Base-by-base conservation (phyloP, 2,797 vertebrate species). In the Sebastes miniatus region DNA sequence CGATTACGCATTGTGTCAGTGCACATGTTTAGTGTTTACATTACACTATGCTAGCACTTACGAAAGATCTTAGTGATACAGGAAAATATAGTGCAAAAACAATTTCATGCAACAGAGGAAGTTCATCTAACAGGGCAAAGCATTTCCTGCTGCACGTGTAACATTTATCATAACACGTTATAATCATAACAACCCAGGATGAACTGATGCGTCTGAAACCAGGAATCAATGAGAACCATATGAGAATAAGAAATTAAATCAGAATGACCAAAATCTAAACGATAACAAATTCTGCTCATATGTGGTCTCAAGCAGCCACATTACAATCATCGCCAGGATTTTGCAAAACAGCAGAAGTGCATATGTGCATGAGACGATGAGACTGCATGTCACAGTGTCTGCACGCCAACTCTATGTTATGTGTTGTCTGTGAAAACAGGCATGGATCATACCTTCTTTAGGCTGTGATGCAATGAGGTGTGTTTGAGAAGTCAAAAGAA, bases 391-490 rank as follows among this genome's bases (percentile, higher is more conserved):
- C 22, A 5, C n/a, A 16, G 10, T 18, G 10, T 18, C 6, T 72
- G 32, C 8, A 16, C 3, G 5, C 9, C 6, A 64, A 3, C 20
- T 43, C 16, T 69, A 31, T 69, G 43, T 69, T 47, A n/a, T 59
- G 14, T 67, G n/a, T 59, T 71, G 58, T 67, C 11, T 56, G 22
- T 71, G 18, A 77, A 80, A n/a, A 54, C 67, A 36, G 9, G 5
- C 39, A 31, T 32, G 59, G 36, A 24, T 61, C 25, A 39, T 27
- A 74, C 62, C 18, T 69, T 58, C 32, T 87, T 74, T 69, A 77
- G 32, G 13, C 63, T 79, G 39, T 81, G 75, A 83, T 64, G 63
- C 24, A 80, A 79, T 63, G 20, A 85, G 58, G 43, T 74, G 34
- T 16, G 12, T 72, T 50, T 81, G 25, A 25, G 27, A 31, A 47